Evolutionary conservation across 2,797 vertebrate genomes (phyloP).

Genomic region (Steatocranus sp.): DNA sequence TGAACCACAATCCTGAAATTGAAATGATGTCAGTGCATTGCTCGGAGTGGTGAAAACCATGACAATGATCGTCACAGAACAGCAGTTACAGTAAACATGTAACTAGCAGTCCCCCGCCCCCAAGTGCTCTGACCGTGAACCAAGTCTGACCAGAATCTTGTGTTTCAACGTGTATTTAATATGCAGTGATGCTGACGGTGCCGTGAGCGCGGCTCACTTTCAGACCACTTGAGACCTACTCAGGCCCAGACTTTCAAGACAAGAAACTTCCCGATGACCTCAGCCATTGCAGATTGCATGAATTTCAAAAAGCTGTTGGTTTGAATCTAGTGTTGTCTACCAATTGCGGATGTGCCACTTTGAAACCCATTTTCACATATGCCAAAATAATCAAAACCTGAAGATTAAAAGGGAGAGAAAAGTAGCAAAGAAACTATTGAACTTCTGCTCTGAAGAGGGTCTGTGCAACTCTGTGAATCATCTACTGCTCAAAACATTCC

Average conservation of each 20-base stretch:
- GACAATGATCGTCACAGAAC: slow-evolving; percentile 58
- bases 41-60: slow-evolving; percentile 50
- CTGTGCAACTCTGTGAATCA: slow-evolving; percentile 16
- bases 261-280: slow-evolving; percentile 36
- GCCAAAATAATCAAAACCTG: neutral
- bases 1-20: slow-evolving; percentile 60
- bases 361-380: slow-evolving; percentile 6
- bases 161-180: slow-evolving; percentile 13
- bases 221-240: slow-evolving; percentile 50
- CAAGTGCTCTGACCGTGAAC: slow-evolving; percentile 51
- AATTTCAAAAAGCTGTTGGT: slow-evolving; percentile 5
- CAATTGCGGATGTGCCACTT: neutral
- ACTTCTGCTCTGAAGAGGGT: slow-evolving; percentile 4
- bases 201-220: slow-evolving; percentile 28
- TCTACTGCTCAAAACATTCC: slow-evolving; percentile 65
- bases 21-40: slow-evolving; percentile 63
- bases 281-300: slow-evolving; percentile 35
- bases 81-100: slow-evolving; percentile 41
- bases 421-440: slow-evolving; percentile 36
- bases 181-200: neutral
- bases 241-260: slow-evolving; percentile 53
- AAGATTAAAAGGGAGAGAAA: neutral
- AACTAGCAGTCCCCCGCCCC: slow-evolving; percentile 9
- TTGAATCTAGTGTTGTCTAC: slow-evolving; percentile 16
- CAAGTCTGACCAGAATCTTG: neutral